Base-by-base conservation (phyloP, 2,888 invertebrate genomes). In the Ormyrus thymus region DNA sequence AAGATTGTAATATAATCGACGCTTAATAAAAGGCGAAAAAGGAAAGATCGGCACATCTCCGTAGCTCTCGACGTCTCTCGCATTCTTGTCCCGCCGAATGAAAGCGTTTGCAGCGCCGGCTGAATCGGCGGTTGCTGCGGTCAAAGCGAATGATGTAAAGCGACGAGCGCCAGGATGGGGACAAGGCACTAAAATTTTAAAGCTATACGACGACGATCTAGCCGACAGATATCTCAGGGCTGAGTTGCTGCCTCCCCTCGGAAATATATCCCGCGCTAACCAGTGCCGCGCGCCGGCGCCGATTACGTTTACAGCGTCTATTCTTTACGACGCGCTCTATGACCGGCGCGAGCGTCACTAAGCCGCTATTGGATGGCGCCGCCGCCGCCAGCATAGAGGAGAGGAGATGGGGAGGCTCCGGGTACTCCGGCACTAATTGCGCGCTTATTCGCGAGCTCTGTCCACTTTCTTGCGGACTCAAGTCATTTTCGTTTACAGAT, bases 291-390 rank as follows among this genome's bases (percentile, higher is more conserved):
- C 46, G 50, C 58, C 9, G 29, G 50, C 59, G 59, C 65, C 65
- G 78, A 79, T 79, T 75, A 62, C 74, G 50, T 75, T 75, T 70
- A 74, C 65, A 69, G 48, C 64, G n/a, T 78, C 69, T 64, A 62
- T 68, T 72, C 71, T 77, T 73, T 69, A 79, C 73, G 81, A 76
- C 56, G 65, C 62, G 62, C 64, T 58, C 45, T 11, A 15, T 15
- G 73, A 29, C 9, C 45, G 29, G 56, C 64, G 55, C 59, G 8
- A 7, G 29, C 48, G 0, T 53, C 13, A 56, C 56, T 76, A 71
- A 65, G 65, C 62, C 59, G 58, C 59, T 53, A 77, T 77, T 77
- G 65, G 65, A 71, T 48, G 71, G 45, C 5, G 15, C 29, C 29
- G 29, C 29, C 29, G 29, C 29, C 29, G 29, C 29, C 29, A 4